phyloP scores from a whole-genome alignment of 2,113 vertebrate species.

The Zosterops pallidus region DNA sequence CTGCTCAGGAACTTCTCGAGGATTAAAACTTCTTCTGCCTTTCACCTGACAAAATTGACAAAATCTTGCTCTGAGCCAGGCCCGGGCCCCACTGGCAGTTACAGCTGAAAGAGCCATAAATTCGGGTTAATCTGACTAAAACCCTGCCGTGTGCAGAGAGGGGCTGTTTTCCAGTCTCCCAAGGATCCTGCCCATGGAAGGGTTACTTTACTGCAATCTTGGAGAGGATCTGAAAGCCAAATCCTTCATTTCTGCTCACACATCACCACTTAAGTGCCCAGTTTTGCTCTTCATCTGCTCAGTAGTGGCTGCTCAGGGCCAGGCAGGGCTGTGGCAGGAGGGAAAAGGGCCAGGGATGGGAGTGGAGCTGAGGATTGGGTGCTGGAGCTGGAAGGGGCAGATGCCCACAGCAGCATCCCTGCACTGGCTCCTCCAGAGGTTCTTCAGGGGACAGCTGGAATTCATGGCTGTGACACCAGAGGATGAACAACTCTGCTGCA shows the following conservation, averaged over 20 bases:
- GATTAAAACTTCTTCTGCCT: neutral
- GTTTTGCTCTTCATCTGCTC: neutral
- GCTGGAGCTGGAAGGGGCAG: neutral
- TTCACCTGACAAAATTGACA: neutral
- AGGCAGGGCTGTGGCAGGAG: neutral
- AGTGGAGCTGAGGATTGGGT: too few relatives aligned
- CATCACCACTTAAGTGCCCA: neutral
- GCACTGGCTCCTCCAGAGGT: neutral
- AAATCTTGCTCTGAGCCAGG: neutral
- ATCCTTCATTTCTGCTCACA: neutral
- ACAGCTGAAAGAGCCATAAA: neutral
- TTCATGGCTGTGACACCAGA: neutral
- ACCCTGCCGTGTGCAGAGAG: neutral
- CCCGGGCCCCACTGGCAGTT: neutral
- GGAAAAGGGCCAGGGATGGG: neutral
- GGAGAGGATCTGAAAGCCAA: neutral
- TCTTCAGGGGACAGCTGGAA: neutral
- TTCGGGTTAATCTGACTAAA: neutral
- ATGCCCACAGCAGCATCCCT: accelerated
- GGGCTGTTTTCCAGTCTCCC: neutral
- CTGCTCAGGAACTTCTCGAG: neutral
- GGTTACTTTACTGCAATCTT: neutral
- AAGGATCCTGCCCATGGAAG: neutral
- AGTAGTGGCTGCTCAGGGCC: neutral
- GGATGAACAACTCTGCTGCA: neutral